Evolutionary conservation across 1,140 invertebrate genomes (phyloP), one percentile per base, ranked within the genome.

Genomic region (Trialeurodes vaporariorum): DNA sequence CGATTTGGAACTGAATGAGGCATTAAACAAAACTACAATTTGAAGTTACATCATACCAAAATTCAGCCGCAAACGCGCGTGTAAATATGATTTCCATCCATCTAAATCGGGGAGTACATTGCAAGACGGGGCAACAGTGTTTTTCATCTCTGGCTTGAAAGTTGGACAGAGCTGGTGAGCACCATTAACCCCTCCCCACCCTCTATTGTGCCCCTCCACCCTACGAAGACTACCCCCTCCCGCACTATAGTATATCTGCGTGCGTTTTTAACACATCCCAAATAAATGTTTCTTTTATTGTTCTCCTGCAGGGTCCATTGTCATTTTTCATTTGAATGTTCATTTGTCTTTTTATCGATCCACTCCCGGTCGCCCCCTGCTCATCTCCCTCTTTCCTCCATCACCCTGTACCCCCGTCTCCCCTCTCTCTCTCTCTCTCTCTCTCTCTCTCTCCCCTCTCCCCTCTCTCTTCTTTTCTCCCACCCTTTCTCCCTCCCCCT

Each of bases 201-300:
- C 34, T 5, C 34, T 17, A 17, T 49, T n/a, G n/a, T n/a, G n/a
- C n/a, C n/a, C n/a, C n/a, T n/a, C n/a, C n/a, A n/a, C n/a, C n/a
- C n/a, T n/a, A n/a, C n/a, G n/a, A n/a, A n/a, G n/a, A n/a, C n/a
- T n/a, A n/a, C n/a, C n/a, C n/a, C n/a, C n/a, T n/a, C n/a, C n/a
- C n/a, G n/a, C n/a, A n/a, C n/a, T n/a, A n/a, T n/a, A n/a, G n/a
- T n/a, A n/a, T n/a, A n/a, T n/a, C n/a, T n/a, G n/a, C 34, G 34
- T 17, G 34, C 34, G 34, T 49, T 49, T 49, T 49, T 49, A 49
- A 49, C 34, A 17, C 34, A 49, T 5, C 34, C n/a, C 34, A 17
- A 49, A 49, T 49, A 49, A 49, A 49, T 49, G 34, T 49, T 49
- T 49, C 34, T 49, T 49, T 49, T 49, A 49, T 49, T 49, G 34